These are phyloP conservation scores for Aix galericulata DNA, from an alignment of 2,113 vertebrate genomes.

Conservation along the genomic window DNA sequence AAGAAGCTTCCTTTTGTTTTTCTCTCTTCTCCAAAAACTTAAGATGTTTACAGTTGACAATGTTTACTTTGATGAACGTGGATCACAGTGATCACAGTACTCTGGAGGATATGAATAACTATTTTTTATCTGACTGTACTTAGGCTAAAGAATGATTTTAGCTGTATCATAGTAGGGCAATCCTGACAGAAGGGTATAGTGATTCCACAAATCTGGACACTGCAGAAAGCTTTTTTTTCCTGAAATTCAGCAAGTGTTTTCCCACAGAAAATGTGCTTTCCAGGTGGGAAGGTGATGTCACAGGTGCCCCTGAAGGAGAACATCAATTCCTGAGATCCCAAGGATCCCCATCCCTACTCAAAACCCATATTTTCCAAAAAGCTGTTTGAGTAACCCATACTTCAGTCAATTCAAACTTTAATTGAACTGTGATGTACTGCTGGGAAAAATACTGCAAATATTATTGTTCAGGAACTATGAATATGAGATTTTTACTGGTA, in stretches of 20 bases:
- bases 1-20: background rate
- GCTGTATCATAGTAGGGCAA: background rate
- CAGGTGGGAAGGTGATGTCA: background rate
- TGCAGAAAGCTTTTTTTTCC: background rate
- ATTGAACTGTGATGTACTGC: background rate
- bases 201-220: background rate
- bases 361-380: background rate
- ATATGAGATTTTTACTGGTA: background rate
- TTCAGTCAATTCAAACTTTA: background rate
- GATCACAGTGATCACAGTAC: background rate
- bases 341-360: background rate
- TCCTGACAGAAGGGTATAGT: background rate
- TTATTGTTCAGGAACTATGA: background rate
- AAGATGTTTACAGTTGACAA: background rate
- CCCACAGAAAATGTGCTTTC: background rate
- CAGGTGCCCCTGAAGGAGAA: background rate
- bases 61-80: background rate
- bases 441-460: background rate
- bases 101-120: background rate
- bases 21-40: rapidly evolving
- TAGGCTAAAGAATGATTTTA: background rate
- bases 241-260: background rate
- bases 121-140: background rate
- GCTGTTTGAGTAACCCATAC: background rate
- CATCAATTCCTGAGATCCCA: background rate